These are phyloP conservation scores for Danaus plexippus DNA, from an alignment of 1,140 invertebrate species.

Conservation along the genomic window DNA sequence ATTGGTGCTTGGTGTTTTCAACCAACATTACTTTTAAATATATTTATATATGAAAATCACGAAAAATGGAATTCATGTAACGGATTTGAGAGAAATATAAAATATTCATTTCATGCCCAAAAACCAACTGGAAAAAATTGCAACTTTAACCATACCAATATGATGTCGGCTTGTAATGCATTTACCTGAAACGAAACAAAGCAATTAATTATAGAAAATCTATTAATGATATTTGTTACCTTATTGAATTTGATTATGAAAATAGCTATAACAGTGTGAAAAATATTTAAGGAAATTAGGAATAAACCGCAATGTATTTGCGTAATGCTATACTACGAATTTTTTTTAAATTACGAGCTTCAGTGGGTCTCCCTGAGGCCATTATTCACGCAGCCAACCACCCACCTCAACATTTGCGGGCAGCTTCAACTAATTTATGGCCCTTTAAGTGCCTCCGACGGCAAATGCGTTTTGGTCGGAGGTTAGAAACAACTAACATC, in stretches of 20 bases:
- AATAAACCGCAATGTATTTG: conserved; percentile 32
- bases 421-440: conserved; percentile 60
- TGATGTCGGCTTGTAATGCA: too few species aligned
- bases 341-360: conserved; percentile 52
- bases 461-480: conserved; percentile 37
- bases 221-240: conserved; percentile 4
- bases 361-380: conserved; percentile 43
- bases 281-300: conserved; percentile 14
- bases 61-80: neutral
- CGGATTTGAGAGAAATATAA: too few species aligned
- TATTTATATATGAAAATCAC: neutral
- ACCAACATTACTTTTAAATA: too few species aligned
- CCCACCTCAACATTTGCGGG: conserved; percentile 60
- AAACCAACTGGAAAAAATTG: too few species aligned
- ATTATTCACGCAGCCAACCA: conserved; percentile 60
- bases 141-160: too few species aligned
- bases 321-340: conserved; percentile 27
- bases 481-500: conserved; percentile 30
- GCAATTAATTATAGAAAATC: conserved; percentile 15
- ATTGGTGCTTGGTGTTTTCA: neutral
- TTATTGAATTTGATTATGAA: conserved; percentile 8
- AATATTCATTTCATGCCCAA: too few species aligned
- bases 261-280: conserved; percentile 8
- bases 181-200: conserved; percentile 31
- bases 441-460: conserved; percentile 54